Conservation (phyloP, 2,888 invertebrate genomes). For the Patella ulyssiponensis region DNA sequence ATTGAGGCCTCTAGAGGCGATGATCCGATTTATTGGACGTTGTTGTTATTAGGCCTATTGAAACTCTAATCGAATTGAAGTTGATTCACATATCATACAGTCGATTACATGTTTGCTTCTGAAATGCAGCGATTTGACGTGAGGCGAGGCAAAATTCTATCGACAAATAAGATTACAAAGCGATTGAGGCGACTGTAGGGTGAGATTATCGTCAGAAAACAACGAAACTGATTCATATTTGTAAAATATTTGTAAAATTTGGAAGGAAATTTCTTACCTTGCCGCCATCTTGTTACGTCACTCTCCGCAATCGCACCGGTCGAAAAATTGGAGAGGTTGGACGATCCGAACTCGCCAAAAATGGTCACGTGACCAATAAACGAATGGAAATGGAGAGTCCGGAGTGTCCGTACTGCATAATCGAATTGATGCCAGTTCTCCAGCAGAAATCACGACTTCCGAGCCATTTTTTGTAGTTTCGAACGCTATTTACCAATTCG, state of each 20-base stretch:
- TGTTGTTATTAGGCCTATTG: no score
- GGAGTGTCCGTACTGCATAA: background rate
- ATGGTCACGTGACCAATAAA: background rate
- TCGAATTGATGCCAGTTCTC: no score
- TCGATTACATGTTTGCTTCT: no score
- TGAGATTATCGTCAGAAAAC: background rate
- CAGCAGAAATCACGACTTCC: no score
- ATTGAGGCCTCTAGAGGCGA: no score
- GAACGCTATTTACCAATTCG: no score
- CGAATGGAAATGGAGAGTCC: constrained; percentile 1
- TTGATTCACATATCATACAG: no score
- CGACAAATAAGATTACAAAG: background rate
- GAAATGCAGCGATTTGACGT: no score
- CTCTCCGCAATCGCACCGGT: constrained; percentile 1
- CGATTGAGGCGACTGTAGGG: background rate
- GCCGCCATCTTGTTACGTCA: background rate
- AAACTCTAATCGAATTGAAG: no score
- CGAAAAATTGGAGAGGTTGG: background rate
- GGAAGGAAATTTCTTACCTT: background rate
- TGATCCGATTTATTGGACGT: no score
- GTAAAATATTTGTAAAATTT: background rate
- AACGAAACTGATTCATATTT: background rate
- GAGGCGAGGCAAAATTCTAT: no score
- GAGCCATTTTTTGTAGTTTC: no score
- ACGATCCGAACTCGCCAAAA: background rate